Percentiles rank a stretch among this genome's conserved stretches.
phyloP scores from a whole-genome alignment of 2,797 vertebrate genomes.

The Macrochelys suwanniensis region DNA sequence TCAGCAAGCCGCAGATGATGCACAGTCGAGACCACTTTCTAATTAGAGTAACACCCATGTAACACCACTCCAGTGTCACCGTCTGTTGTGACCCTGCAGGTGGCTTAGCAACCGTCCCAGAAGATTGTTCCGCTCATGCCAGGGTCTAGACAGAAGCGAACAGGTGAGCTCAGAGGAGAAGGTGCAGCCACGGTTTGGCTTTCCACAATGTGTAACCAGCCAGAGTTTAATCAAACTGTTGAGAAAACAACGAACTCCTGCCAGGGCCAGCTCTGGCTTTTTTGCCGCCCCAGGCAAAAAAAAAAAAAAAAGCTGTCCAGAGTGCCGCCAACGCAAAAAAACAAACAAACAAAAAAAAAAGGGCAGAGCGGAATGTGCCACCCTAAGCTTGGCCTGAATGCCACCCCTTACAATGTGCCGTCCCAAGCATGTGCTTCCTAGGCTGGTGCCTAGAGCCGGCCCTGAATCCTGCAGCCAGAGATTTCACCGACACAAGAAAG shows the following conservation, averaged over 20 bases:
- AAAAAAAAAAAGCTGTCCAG: no score
- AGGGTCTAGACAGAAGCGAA: background rate
- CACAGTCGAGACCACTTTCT: slow-evolving; percentile 54
- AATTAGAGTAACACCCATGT: slow-evolving; percentile 63
- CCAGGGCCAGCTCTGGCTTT: no score
- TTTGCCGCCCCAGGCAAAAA: no score
- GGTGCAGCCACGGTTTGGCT: background rate
- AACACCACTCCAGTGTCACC: background rate
- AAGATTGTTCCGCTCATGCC: slow-evolving; percentile 7
- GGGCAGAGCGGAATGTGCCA: no score
- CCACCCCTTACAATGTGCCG: no score
- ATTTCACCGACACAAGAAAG: fast-evolving
- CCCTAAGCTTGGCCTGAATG: no score
- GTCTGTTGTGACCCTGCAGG: background rate
- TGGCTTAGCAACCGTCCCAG: slow-evolving; percentile 44
- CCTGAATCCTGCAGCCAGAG: background rate
- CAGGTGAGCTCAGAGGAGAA: background rate
- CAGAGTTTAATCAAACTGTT: background rate
- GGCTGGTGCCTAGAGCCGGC: no score
- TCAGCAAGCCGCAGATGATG: slow-evolving; percentile 55
- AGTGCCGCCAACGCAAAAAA: no score
- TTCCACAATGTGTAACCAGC: background rate
- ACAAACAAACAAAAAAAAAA: no score
- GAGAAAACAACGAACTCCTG: fast-evolving
- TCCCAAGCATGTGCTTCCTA: no score